Conservation (phyloP, 1,140 invertebrate species). For the Cherax destructor region DNA sequence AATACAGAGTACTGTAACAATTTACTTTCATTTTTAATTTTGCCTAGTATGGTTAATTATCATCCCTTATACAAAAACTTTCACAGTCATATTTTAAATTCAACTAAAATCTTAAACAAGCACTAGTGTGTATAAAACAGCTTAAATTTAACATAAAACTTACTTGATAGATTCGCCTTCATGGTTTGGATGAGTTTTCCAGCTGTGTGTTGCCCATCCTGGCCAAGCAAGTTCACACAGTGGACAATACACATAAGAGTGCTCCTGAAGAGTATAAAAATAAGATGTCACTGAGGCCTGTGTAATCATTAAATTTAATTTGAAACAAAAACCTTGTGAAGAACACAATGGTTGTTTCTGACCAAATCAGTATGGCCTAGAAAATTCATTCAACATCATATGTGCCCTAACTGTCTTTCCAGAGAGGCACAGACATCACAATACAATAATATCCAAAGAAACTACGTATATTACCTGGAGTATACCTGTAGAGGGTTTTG, state of each 20-base stretch:
- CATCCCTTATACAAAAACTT: too few species aligned
- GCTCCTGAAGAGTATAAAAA: constrained; percentile 29
- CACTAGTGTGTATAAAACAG: not conserved
- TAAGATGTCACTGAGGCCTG: not conserved
- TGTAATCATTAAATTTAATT: not conserved
- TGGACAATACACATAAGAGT: constrained; percentile 84
- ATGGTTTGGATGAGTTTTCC: constrained; percentile 83
- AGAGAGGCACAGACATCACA: not conserved
- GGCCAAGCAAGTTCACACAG: constrained; percentile 84
- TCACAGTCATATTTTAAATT: too few species aligned
- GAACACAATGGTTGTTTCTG: not conserved
- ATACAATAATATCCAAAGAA: too few species aligned
- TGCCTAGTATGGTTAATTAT: not conserved
- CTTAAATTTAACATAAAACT: not conserved
- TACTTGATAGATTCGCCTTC: constrained; percentile 77
- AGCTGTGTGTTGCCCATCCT: constrained; percentile 82
- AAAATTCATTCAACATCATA: too few species aligned
- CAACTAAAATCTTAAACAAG: not conserved
- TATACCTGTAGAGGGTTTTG: too few species aligned
- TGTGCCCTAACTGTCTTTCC: too few species aligned
- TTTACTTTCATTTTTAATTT: not conserved
- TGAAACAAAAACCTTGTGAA: not conserved
- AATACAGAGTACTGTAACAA: not conserved
- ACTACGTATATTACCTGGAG: too few species aligned
- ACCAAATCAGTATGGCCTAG: too few species aligned